phyloP scores from a whole-genome alignment of 1,140 invertebrate genomes.

The Bathynomus jamesi region DNA sequence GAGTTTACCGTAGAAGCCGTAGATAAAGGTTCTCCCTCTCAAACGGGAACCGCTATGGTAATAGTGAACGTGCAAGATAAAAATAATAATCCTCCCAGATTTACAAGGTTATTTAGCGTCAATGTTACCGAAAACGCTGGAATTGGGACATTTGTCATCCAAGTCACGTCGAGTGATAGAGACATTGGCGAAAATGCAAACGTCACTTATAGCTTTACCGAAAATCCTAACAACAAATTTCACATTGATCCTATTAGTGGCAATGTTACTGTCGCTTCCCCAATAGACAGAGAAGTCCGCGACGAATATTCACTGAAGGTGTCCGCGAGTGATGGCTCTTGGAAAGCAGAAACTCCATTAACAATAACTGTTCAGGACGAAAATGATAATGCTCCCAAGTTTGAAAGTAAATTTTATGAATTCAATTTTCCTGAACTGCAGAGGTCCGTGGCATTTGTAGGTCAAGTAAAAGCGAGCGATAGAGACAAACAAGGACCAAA shows the following conservation, averaged over 20 bases:
- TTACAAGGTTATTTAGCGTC: constrained; percentile 82
- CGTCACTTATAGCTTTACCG: constrained; percentile 76
- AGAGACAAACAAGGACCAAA: constrained; percentile 88
- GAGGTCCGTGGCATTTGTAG: constrained; percentile 66
- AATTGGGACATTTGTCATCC: constrained; percentile 83
- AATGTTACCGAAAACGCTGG: constrained; percentile 93
- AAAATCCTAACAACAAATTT: constrained; percentile 82
- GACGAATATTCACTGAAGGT: constrained; percentile 86
- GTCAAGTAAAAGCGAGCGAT: constrained; percentile 79
- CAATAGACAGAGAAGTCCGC: constrained; percentile 76
- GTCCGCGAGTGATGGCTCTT: constrained; percentile 75
- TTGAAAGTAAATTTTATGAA: constrained; percentile 74
- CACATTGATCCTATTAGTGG: constrained; percentile 76
- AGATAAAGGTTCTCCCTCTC: constrained; percentile 72
- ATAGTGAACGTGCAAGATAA: constrained; percentile 76
- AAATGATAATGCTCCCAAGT: constrained; percentile 88
- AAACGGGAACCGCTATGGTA: constrained; percentile 76
- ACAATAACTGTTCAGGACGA: constrained; percentile 91
- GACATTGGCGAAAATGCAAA: constrained; percentile 82
- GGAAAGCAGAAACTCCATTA: constrained; percentile 76
- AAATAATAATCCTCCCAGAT: constrained; percentile 90
- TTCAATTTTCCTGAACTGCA: constrained; percentile 85
- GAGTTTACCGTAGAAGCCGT: constrained; percentile 74
- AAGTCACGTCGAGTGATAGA: constrained; percentile 79
- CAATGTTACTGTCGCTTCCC: constrained; percentile 78